phyloP scores from a whole-genome alignment of 1,140 invertebrate genomes.

The Physella acuta region DNA sequence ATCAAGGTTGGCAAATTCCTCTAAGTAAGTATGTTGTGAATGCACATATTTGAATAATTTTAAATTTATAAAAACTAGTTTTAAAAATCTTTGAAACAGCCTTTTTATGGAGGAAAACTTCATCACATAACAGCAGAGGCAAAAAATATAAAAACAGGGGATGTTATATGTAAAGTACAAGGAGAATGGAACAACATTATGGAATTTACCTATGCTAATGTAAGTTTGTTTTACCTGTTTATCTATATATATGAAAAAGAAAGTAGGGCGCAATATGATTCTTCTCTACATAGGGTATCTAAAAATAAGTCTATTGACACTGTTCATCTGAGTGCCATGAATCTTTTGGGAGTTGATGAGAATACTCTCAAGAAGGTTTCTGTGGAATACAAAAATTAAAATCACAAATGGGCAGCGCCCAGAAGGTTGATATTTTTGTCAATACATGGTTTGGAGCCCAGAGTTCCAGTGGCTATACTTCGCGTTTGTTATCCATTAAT shows the following conservation, averaged over 20 bases:
- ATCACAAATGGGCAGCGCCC: too few species aligned
- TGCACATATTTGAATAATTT: background rate
- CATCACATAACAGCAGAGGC: constrained; percentile 85
- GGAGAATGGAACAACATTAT: constrained; percentile 59
- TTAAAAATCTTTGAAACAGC: constrained; percentile 58
- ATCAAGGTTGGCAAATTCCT: background rate
- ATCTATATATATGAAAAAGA: background rate
- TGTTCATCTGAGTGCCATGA: too few species aligned
- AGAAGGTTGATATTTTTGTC: too few species aligned
- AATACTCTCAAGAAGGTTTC: too few species aligned
- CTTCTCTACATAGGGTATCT: too few species aligned
- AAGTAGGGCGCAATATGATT: too few species aligned
- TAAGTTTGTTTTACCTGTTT: background rate
- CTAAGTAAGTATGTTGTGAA: background rate
- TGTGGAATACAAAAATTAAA: too few species aligned
- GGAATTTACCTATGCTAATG: constrained; percentile 55
- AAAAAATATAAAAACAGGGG: constrained; percentile 60
- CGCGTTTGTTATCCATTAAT: too few species aligned
- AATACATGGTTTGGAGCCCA: too few species aligned
- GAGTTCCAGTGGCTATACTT: too few species aligned
- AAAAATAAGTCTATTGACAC: too few species aligned
- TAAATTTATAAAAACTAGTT: background rate
- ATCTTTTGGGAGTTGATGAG: too few species aligned
- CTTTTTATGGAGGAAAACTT: constrained; percentile 94
- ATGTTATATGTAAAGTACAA: constrained; percentile 54